Conservation (phyloP, 2,888 invertebrate genomes). For the Hypsopygia costalis region DNA sequence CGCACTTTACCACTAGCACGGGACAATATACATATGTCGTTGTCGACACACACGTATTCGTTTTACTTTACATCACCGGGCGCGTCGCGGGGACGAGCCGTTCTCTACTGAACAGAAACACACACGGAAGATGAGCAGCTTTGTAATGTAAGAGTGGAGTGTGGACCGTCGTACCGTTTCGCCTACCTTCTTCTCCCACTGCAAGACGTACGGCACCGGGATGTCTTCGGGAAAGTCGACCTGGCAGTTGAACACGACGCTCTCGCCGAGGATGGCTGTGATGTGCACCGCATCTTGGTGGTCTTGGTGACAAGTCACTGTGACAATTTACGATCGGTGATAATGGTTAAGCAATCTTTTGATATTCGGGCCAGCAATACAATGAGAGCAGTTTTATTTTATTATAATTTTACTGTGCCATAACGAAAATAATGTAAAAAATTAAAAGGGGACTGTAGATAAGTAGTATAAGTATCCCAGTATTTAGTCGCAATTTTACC, state of each 20-base stretch:
- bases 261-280: conserved; percentile 98
- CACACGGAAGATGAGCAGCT: conserved; percentile 79
- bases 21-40: conserved; percentile 58
- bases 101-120: conserved; percentile 80
- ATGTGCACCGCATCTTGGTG: conserved; percentile 97
- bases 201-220: conserved; percentile 98
- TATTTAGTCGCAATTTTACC: no score
- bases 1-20: conserved; percentile 63
- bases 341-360: no score
- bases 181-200: conserved; percentile 99
- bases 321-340: conserved; percentile 14
- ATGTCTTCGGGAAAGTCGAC: conserved; percentile 98
- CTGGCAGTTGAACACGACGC: conserved; percentile 98
- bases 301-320: conserved; percentile 90
- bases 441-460: no score
- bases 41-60: conserved; percentile 45
- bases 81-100: conserved; percentile 74
- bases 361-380: no score
- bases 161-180: conserved; percentile 92
- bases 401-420: no score
- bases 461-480: no score
- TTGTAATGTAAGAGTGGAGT: conserved; percentile 79
- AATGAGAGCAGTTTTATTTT: no score
- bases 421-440: no score
- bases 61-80: conserved; percentile 75